These are phyloP conservation scores for Arizona elegans DNA, from an alignment of 2,113 vertebrate species.

Conservation along the genomic window DNA sequence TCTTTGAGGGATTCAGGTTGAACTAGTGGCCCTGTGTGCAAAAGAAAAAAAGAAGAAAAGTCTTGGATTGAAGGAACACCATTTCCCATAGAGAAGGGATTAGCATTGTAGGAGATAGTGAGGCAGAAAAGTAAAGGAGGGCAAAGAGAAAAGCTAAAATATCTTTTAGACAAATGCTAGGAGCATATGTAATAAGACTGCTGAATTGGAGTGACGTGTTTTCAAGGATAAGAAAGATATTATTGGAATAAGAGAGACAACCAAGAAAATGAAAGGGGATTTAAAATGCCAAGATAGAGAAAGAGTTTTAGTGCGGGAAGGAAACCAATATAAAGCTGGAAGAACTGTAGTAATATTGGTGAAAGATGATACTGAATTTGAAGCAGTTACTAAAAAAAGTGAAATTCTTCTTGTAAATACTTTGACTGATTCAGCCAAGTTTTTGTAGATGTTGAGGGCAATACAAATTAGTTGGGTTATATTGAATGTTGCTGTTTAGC, in stretches of 20 bases:
- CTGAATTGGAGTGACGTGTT: slow-evolving; percentile 67
- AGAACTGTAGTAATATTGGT: slow-evolving; percentile 59
- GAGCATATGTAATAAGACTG: slow-evolving; percentile 63
- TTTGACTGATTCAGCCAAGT: slow-evolving; percentile 16
- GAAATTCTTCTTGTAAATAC: slow-evolving; percentile 15
- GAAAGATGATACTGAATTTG: slow-evolving; percentile 50
- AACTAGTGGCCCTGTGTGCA: slow-evolving; percentile 42
- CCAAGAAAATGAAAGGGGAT: slow-evolving; percentile 67
- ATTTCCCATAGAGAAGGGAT: slow-evolving; percentile 65
- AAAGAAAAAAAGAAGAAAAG: slow-evolving; percentile 32
- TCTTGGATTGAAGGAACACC: slow-evolving; percentile 58
- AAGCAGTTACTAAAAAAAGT: background rate
- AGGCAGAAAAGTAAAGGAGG: slow-evolving; percentile 64
- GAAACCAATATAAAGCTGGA: slow-evolving; percentile 59
- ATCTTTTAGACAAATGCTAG: slow-evolving; percentile 67
- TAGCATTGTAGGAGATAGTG: slow-evolving; percentile 63
- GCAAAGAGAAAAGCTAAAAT: slow-evolving; percentile 66
- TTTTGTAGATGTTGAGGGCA: slow-evolving; percentile 20
- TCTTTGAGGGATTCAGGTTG: slow-evolving; percentile 48
- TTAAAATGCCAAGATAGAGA: slow-evolving; percentile 66
- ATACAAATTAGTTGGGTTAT: slow-evolving; percentile 28
- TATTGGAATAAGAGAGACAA: slow-evolving; percentile 69
- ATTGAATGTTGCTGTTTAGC: slow-evolving; percentile 5
- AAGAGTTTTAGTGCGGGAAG: slow-evolving; percentile 60
- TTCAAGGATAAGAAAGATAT: slow-evolving; percentile 70